Evolutionary conservation across 2,888 invertebrate genomes (phyloP).

Genomic region (Timandra comae): DNA sequence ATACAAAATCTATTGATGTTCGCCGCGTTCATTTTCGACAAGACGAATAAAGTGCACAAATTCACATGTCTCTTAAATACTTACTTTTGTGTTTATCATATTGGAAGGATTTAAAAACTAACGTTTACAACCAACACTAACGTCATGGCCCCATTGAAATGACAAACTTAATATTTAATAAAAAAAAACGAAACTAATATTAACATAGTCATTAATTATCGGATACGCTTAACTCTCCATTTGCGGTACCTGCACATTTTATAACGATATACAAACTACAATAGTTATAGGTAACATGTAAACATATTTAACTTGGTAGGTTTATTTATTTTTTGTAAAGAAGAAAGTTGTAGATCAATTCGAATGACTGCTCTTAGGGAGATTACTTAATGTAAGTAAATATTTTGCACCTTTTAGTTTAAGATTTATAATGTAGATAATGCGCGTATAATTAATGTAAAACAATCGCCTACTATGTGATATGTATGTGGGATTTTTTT

Average conservation of each 20-base stretch:
- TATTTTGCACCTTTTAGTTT: conserved; percentile 56
- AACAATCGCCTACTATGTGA: conserved; percentile 19
- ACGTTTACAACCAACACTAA: too few species aligned
- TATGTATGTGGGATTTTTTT: conserved; percentile 28
- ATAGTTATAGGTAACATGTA: conserved; percentile 49
- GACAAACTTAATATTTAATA: too few species aligned
- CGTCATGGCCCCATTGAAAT: too few species aligned
- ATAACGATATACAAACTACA: conserved; percentile 57
- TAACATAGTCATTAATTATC: too few species aligned
- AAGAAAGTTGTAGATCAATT: conserved; percentile 63
- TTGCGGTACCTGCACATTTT: conserved; percentile 67
- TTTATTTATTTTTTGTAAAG: conserved; percentile 59
- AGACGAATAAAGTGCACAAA: too few species aligned
- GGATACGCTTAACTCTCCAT: conserved; percentile 59
- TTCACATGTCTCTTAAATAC: too few species aligned
- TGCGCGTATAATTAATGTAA: conserved; percentile 14
- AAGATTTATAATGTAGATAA: conserved; percentile 39
- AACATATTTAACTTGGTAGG: conserved; percentile 52
- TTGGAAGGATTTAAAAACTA: too few species aligned
- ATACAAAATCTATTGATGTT: too few species aligned
- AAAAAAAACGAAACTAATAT: too few species aligned
- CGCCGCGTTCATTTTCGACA: too few species aligned
- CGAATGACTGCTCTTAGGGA: conserved; percentile 67
- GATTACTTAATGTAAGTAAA: conserved; percentile 62
- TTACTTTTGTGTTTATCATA: too few species aligned